Conservation (phyloP, 1,140 invertebrate genomes). For the Aplysia californica region DNA sequence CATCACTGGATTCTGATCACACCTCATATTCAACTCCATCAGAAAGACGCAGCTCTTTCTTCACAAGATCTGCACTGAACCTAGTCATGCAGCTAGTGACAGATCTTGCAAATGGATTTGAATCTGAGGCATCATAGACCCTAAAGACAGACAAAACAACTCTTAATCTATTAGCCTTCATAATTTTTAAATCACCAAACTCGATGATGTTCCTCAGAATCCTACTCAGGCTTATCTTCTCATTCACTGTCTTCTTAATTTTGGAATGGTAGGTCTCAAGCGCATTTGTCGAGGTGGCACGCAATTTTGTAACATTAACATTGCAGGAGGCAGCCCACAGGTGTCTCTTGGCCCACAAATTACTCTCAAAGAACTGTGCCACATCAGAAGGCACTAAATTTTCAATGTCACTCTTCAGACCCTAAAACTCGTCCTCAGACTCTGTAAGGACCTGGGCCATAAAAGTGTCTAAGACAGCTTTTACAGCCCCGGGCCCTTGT, state of each 20-base stretch:
- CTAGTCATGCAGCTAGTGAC: conserved; percentile 2
- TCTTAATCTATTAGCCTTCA: not conserved
- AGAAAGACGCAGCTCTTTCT: not conserved
- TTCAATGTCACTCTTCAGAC: not conserved
- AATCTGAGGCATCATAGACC: not conserved
- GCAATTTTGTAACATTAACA: not conserved
- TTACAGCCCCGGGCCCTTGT: not conserved
- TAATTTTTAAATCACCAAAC: not conserved
- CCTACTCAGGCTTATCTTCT: not conserved
- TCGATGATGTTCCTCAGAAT: not conserved
- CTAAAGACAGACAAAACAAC: not conserved
- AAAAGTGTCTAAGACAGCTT: not conserved
- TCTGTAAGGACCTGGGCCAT: not conserved
- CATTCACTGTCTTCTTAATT: not conserved
- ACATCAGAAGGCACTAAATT: not conserved
- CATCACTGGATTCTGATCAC: not conserved
- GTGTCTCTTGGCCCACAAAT: not conserved
- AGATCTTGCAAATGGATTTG: not conserved
- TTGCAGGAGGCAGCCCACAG: not conserved
- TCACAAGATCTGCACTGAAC: not conserved
- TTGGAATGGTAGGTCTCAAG: not conserved
- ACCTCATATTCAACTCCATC: not conserved
- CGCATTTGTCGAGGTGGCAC: not conserved
- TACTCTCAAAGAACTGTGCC: not conserved
- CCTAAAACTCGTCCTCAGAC: not conserved